Base-by-base conservation (phyloP, 2,797 vertebrate genomes). In the Oreonectes daqikongensis region DNA sequence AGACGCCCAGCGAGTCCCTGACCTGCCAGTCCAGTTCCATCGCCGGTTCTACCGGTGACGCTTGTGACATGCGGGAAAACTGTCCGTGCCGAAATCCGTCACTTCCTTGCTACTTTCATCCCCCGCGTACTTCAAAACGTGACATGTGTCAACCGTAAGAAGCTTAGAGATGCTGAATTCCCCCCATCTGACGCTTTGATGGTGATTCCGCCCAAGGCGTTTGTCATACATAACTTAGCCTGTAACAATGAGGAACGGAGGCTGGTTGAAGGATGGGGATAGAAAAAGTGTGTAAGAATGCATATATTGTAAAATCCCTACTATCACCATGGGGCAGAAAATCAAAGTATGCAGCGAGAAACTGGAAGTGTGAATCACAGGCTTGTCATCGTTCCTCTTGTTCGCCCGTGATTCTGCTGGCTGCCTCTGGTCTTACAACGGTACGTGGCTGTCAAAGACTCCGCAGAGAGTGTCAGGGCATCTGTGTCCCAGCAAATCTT, bases 141-240 rank as follows among this genome's bases (percentile, higher is more conserved):
- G 94, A 94, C 88, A 89, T 92, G 90, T 92, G 92, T 94, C 82
- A 84, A 93, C 89, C 85, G 85, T 92, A 79, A 93, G 94, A 93
- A 94, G 93, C 94, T 94, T 90, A 92, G 90, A 95, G 92, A 91
- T 89, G 52, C 87, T 85, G 82, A 88, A 78, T 79, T 91, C 86
- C 87, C 88, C 89, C 88, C 84, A 89, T 91, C 90, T 85, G 85
- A 81, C 24, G 89, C 91, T 96, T 95, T 94, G 93, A 94, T 90
- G 89, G 91, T 90, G 91, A 92, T 91, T 90, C 91, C 89, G 93
- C 93, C 93, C 87, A 83, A 79, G 94, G 94, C 92, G 0, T 94
- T 94, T 93, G 93, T 94, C 94, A 94, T 92, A 92, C 91, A 92
- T 93, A 93, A 92, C 90, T 93, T 94, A 92, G 88, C 76, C 91